Base-by-base conservation (phyloP, 2,888 invertebrate species). In the Temnothorax rugatulus region DNA sequence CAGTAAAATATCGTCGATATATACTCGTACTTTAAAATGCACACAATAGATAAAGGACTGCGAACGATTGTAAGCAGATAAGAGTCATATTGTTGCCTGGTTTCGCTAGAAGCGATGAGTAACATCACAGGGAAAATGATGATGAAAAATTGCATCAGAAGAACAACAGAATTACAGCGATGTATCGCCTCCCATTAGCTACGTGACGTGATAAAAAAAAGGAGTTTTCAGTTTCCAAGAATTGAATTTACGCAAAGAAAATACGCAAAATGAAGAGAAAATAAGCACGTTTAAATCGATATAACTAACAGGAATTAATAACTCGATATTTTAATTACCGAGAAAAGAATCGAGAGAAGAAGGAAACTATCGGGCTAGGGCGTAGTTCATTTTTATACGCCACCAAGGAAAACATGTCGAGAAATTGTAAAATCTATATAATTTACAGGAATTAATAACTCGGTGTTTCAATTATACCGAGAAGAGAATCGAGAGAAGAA, bases 111-210 rank as follows among this genome's bases (percentile, higher is more conserved):
- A 64, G 8, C 18, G 18, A 52, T 54, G 38, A 52, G 18, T 76
- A 66, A 66, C 29, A 21, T 18, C 9, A 64, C 5, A 8, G 44
- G 54, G 29, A 66, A 34, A 57, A 29, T 44, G 11, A 29, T 38
- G 29, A 15, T 38, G 29, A 15, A 44, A 77, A 69, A 79, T 68
- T 44, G 57, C 68, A 11, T 44, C 29, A 50, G 57, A 68, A 74
- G 29, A 41, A 68, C 44, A 25, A 57, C 18, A 1, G 63, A 61
- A 77, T 66, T 68, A 38, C 13, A 29, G 25, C 59, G 3, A 29
- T 13, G 13, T 11, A 54, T 34, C 34, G 13, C 9, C n/a, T 11
- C 15, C 15, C 13, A 77, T 18, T 57, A 71, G 4, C 13, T 57
- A 38, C 13, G n/a, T 44, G 29, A 75, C 15, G 2, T 57, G 7